These are phyloP conservation scores for Aphidius gifuensis DNA, from an alignment of 1,140 invertebrate genomes.

Conservation along the genomic window DNA sequence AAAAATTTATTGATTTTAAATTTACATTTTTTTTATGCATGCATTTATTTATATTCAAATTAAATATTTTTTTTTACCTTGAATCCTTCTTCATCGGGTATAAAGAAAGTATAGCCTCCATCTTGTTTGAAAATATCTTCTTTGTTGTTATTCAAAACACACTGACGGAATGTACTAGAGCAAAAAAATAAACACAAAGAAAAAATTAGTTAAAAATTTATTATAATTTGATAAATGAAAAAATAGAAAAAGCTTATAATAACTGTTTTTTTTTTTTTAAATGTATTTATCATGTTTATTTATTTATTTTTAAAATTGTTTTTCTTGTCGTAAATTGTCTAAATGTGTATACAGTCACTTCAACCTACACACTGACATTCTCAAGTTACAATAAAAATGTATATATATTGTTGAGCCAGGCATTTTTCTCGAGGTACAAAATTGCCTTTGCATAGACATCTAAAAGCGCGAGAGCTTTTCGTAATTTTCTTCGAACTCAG, in stretches of 20 bases:
- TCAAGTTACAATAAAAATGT: too few species aligned
- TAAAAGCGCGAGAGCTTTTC: conserved; percentile 25
- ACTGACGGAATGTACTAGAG: conserved; percentile 69
- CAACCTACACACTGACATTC: neutral
- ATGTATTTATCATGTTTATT: too few species aligned
- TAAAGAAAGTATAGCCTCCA: conserved; percentile 81
- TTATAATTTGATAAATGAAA: neutral
- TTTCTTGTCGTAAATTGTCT: too few species aligned
- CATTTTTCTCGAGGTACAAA: conserved; percentile 23
- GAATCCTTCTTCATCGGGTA: conserved; percentile 86
- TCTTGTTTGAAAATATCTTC: conserved; percentile 71
- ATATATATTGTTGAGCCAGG: neutral
- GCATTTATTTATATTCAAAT: neutral
- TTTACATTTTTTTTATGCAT: neutral
- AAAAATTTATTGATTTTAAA: neutral
- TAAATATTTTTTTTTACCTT: conserved; percentile 58
- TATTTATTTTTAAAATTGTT: too few species aligned
- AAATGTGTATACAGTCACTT: too few species aligned
- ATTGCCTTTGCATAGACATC: conserved; percentile 30
- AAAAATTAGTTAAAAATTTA: neutral
- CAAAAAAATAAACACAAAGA: conserved; percentile 20
- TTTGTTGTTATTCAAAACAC: conserved; percentile 68
- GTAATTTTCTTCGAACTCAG: conserved; percentile 27
- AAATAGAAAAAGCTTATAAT: neutral
- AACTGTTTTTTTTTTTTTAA: too few species aligned